Percentiles rank a stretch among this genome's conserved stretches.
Evolutionary conservation across 2,113 vertebrate species (phyloP).

Genomic region (Corythornis madagascariensis): DNA sequence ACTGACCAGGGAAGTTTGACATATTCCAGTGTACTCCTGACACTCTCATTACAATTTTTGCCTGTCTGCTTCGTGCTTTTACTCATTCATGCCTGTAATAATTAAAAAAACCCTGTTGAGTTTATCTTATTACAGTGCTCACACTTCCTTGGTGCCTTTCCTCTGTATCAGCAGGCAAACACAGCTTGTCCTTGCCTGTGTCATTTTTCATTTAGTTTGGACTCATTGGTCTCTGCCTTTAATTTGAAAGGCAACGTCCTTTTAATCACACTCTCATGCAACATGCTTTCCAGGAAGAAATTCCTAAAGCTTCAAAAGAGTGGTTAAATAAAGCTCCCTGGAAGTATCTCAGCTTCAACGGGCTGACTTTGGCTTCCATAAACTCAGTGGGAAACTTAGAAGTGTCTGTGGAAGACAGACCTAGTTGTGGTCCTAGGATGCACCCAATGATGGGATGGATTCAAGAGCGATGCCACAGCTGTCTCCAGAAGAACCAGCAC

Average conservation of each 20-base stretch:
- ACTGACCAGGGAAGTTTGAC: background rate
- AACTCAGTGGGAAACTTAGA: background rate
- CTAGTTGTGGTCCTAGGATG: background rate
- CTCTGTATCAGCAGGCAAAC: background rate
- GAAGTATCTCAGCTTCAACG: background rate
- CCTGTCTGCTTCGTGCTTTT: background rate
- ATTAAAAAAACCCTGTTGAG: background rate
- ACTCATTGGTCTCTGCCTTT: constrained; percentile 44
- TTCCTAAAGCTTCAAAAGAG: background rate
- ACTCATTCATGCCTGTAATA: background rate
- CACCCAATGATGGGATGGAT: background rate
- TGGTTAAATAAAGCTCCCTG: background rate
- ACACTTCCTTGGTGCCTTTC: background rate
- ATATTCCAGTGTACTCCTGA: background rate
- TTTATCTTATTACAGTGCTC: background rate
- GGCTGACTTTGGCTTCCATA: background rate
- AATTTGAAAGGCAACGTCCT: constrained; percentile 29
- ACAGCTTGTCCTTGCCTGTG: background rate
- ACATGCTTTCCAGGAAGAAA: background rate
- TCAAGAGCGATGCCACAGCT: background rate
- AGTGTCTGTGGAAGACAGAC: background rate
- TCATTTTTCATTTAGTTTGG: constrained; percentile 13
- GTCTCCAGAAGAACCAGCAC: background rate
- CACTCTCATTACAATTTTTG: background rate
- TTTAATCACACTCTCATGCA: background rate